Evolutionary conservation across 2,113 vertebrate genomes (phyloP).

Genomic region (Apodemus sylvaticus): DNA sequence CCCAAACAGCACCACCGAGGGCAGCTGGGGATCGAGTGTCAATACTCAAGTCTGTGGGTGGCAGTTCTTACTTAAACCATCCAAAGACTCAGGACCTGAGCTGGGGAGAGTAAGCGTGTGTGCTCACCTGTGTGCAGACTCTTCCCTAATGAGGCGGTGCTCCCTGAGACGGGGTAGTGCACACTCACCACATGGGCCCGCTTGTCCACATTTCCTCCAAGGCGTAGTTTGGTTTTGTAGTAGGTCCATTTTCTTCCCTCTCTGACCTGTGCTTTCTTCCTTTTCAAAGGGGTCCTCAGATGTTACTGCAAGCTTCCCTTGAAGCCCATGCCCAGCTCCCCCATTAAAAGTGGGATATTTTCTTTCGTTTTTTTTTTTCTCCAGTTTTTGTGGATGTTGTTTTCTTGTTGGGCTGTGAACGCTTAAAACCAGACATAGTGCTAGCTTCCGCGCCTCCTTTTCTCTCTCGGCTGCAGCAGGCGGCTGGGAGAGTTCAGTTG

Average conservation of each 20-base stretch:
- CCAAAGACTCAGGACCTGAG: background rate
- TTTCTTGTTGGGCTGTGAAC: accelerated
- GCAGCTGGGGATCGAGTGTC: background rate
- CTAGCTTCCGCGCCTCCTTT: background rate
- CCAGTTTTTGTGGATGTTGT: background rate
- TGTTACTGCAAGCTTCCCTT: background rate
- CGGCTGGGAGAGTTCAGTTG: background rate
- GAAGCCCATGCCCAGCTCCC: background rate
- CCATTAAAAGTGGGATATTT: background rate
- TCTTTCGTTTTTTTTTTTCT: background rate
- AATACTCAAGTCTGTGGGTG: background rate
- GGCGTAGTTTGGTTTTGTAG: background rate
- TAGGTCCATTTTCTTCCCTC: background rate
- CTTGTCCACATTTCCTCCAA: background rate
- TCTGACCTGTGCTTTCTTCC: background rate
- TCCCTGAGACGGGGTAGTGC: background rate
- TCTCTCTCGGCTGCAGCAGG: background rate
- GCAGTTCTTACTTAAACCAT: background rate
- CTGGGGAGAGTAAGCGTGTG: background rate
- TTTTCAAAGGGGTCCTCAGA: conserved; percentile 4
- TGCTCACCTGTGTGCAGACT: too few species aligned
- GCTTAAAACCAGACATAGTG: background rate
- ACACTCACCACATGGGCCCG: background rate
- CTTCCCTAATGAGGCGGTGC: background rate
- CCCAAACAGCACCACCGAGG: background rate